Base-by-base conservation (phyloP, 2,888 invertebrate species). In the Tethea ocularis region DNA sequence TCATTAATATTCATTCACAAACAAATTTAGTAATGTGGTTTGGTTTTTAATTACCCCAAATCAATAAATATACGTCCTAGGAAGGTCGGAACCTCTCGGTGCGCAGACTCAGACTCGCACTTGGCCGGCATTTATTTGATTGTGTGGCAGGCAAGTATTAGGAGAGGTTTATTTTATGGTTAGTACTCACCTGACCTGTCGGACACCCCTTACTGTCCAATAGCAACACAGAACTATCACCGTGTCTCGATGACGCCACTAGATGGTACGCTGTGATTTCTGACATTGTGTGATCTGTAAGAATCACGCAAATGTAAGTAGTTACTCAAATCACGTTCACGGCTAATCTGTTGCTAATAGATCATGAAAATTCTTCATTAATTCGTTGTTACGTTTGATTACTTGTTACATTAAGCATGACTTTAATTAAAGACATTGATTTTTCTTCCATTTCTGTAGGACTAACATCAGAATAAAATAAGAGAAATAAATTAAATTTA, bases 201-300 rank as follows among this genome's bases (percentile, higher is more conserved):
- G 98, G 97, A 82, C 98, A 98, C 1, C 97, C 97, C 57, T 94
- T 88, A 64, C 95, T 95, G 75, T 97, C 97, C 56, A 98, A 91
- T 0, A 97, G 86, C 10, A 96, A 91, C 36, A 96, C 94, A 0
- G 97, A 96, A 75, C 96, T 95, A 68, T 96, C 95, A 0, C 96
- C 96, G 57, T 95, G 94, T 57, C 95, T 95, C 11, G 97, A 96
- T 72, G 96, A 96, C 10, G 97, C 98, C 46, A 97, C 94, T 60
- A 98, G 86, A 75, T 97, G 96, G 55, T 96, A 95, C 1, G 96
- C 97, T 76, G 95, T 95, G 71, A 97, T 95, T 75, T 96, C 96
- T 33, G 74, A 62, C 10, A 71, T 64, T 53, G 26, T 26, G 26
- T 26, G 26, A 26, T 87, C 93, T 92, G 81, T 20, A 67, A 24